Base-by-base conservation (phyloP, 2,113 vertebrate species). In the Cyprinodon variegatus region DNA sequence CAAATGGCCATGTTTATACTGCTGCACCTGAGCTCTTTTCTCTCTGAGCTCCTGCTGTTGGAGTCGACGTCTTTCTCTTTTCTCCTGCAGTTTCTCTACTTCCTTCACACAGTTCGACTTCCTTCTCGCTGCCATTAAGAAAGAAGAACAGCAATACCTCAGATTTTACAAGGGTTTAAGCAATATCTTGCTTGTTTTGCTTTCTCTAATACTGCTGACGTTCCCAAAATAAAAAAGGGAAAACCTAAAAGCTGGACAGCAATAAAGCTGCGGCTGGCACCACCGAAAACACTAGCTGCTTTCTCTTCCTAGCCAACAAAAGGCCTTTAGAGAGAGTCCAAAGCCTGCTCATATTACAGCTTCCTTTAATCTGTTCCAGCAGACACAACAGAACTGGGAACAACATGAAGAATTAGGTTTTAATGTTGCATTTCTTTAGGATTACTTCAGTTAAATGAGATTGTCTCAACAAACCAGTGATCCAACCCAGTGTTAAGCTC, bases 101-200 rank as follows among this genome's bases (percentile, higher is more conserved):
- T 99, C 98, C 93, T 99, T 99, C 83, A 99, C 97, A 76, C 98
- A 99, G 90, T 98, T 99, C 22, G 98, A 99, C 95, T 99, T 99
- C 94, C 97, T 97, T 86, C 97, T 95, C 45, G 97, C 98, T 99
- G 93, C 72, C 88, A 85, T 77, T 15, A 46, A 78, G 66, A 86
- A 64, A 76, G 77, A 5, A 81, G 8, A 57, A 78, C 46, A 53
- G 66, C 80, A 50, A 85, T 65, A 76, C 53, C 13, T 46, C 73
- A 79, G 37, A 63, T 46, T 74, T 53, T 68, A 65, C 70, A 65
- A 72, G 65, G 15, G 79, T 17, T 29, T 41, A 20, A 45, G 17
- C 74, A 60, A 78, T 6, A 17, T 38, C 59, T 61, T 74, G 53
- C 71, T 79, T 50, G 41, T 8, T 77, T 37, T 11, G 45, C 37